These are phyloP conservation scores for Harpagoxenus sublaevis DNA, from an alignment of 2,888 invertebrate species.

Conservation along the genomic window DNA sequence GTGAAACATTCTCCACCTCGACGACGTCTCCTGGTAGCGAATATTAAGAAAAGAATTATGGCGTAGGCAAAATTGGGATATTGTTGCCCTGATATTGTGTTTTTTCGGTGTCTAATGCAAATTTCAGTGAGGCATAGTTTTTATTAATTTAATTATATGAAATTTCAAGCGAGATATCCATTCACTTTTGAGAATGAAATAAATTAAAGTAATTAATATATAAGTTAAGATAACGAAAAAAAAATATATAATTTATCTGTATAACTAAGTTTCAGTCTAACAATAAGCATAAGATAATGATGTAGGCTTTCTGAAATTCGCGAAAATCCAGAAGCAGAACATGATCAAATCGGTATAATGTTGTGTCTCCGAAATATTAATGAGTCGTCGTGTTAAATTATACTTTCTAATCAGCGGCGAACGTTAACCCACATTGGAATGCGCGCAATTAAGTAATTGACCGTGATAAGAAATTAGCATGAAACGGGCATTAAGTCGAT, in stretches of 20 bases:
- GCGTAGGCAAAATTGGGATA: slow-evolving; percentile 2
- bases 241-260: background rate
- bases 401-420: slow-evolving; percentile 28
- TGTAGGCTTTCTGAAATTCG: background rate
- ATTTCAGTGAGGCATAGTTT: background rate
- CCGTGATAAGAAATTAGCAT: slow-evolving; percentile 73
- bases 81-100: background rate
- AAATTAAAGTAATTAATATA: background rate
- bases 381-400: background rate
- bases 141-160: slow-evolving; percentile 14
- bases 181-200: background rate
- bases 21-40: background rate
- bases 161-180: background rate
- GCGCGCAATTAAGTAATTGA: slow-evolving; percentile 70
- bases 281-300: background rate
- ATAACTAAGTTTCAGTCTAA: background rate
- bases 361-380: slow-evolving; percentile 33
- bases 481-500: slow-evolving; percentile 67
- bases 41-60: slow-evolving; percentile 49
- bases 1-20: slow-evolving; percentile 1
- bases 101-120: slow-evolving; percentile 8
- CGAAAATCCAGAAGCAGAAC: background rate
- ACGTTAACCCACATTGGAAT: slow-evolving; percentile 45
- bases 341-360: background rate
- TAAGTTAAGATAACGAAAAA: background rate